Evolutionary conservation across 2,888 invertebrate species (phyloP).

Genomic region (Spisula subtruncata): DNA sequence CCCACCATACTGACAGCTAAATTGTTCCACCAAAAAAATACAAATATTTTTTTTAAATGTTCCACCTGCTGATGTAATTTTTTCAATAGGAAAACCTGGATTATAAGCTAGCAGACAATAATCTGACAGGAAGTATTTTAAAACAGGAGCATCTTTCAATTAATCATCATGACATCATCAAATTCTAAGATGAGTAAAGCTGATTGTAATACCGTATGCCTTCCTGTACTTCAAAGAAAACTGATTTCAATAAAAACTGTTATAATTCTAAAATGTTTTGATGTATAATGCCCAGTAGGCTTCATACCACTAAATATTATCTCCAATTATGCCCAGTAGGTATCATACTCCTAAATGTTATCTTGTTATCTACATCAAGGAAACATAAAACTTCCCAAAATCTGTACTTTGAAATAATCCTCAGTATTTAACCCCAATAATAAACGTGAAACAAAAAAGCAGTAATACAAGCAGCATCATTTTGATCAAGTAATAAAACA

Average conservation of each 20-base stretch:
- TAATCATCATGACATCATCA: background rate
- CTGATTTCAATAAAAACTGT: conserved; percentile 1
- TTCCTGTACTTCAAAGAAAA: background rate
- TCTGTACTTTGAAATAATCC: background rate
- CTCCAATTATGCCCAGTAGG: background rate
- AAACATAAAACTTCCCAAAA: background rate
- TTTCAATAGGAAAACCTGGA: too few relatives aligned
- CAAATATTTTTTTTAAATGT: too few relatives aligned
- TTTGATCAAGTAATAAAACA: too few relatives aligned
- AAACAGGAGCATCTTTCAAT: background rate
- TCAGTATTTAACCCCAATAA: too few relatives aligned
- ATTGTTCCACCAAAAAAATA: too few relatives aligned
- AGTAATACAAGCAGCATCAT: too few relatives aligned
- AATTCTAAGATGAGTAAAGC: background rate
- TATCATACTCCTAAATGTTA: background rate
- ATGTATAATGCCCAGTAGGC: conserved; percentile 1
- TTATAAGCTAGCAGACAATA: background rate
- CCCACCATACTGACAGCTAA: too few relatives aligned
- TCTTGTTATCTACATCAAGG: background rate
- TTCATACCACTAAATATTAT: conserved; percentile 12
- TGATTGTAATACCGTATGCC: background rate
- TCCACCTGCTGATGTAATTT: too few relatives aligned
- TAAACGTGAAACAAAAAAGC: too few relatives aligned
- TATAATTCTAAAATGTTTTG: background rate
- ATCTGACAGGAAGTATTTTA: background rate